phyloP scores from a whole-genome alignment of 2,888 invertebrate genomes.

The Nomada flava region DNA sequence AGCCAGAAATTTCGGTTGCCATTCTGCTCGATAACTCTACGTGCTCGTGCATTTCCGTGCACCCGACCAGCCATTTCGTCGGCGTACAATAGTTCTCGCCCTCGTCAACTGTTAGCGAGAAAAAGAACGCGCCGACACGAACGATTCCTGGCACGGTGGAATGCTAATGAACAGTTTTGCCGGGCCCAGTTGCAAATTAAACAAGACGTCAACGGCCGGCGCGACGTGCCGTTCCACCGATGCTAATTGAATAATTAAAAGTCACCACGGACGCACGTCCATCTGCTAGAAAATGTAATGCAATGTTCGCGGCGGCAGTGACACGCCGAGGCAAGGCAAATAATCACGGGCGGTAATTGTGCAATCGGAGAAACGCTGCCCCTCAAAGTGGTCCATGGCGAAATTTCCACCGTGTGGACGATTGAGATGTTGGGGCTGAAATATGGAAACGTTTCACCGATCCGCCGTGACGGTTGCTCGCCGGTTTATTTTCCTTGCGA shows the following conservation, averaged over 20 bases:
- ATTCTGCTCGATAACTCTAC: slow-evolving; percentile 1
- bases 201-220: slow-evolving; percentile 26
- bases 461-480: no score
- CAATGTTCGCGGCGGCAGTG: slow-evolving; percentile 16
- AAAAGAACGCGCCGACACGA: slow-evolving; percentile 4
- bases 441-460: no score
- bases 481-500: no score
- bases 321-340: slow-evolving; percentile 44
- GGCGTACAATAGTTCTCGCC: background rate
- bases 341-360: slow-evolving; percentile 50
- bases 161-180: background rate
- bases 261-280: slow-evolving; percentile 32
- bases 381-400: no score
- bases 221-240: slow-evolving; percentile 15
- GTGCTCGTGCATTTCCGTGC: background rate
- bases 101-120: background rate
- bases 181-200: slow-evolving; percentile 42
- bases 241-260: slow-evolving; percentile 69
- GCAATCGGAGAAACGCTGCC: slow-evolving; percentile 41
- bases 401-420: no score
- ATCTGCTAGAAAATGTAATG: slow-evolving; percentile 37
- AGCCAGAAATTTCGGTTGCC: slow-evolving; percentile 27
- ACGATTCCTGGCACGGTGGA: background rate
- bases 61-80: background rate
- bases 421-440: no score